Percentiles rank a stretch among this genome's conserved stretches.
phyloP scores from a whole-genome alignment of 2,113 vertebrate genomes.

The rabbit (Oryctolagus cuniculus) region mOryCun1.1 NC_091434.1:165298001-165298500 shows the following conservation, averaged over 20 bases:
- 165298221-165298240: background rate
- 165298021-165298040: too few relatives aligned
- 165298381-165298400: background rate
- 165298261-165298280: background rate
- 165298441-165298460: background rate
- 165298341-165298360: conserved; percentile 20
- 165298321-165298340: background rate
- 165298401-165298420: background rate
- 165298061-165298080: background rate
- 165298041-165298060: background rate
- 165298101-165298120: background rate
- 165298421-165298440: background rate
- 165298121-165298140: background rate
- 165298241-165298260: conserved; percentile 4
- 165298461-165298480: background rate
- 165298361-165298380: background rate
- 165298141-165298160: background rate
- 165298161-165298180: background rate
- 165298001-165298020: too few relatives aligned
- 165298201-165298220: background rate
- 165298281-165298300: background rate
- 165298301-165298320: background rate
- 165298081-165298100: background rate
- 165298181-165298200: background rate
- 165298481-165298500: background rate